Percentiles rank a stretch among this genome's conserved stretches.
Conservation (phyloP, 2,797 vertebrate species). For the Acanthurus leucopareius region DNA sequence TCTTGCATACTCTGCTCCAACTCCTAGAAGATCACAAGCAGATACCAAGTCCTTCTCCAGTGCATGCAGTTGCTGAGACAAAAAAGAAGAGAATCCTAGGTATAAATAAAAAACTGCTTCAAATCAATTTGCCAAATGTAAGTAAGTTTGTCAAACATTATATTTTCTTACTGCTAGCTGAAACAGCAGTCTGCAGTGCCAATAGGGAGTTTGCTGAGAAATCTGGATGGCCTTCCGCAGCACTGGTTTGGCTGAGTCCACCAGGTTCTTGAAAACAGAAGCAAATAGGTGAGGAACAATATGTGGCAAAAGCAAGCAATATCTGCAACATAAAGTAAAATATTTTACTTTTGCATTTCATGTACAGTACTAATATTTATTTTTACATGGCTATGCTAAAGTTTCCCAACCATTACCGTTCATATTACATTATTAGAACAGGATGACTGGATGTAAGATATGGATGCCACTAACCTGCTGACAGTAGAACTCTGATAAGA, state of each 20-base stretch:
- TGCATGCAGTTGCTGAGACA: constrained; percentile 91
- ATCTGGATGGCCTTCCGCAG: constrained; percentile 95
- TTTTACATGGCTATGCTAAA: not conserved
- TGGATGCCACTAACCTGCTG: constrained; percentile 86
- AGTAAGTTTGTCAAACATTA: not conserved
- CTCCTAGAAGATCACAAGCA: constrained; percentile 92
- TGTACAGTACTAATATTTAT: not conserved
- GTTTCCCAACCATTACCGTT: not conserved
- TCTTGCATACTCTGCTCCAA: constrained; percentile 93
- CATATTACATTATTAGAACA: not conserved
- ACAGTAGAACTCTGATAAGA: constrained; percentile 93
- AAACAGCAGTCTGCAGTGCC: constrained; percentile 95
- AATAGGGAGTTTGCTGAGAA: constrained; percentile 94
- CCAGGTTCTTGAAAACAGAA: constrained; percentile 86
- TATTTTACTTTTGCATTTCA: not conserved
- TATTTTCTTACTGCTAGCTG: constrained; percentile 89
- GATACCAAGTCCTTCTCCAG: constrained; percentile 95
- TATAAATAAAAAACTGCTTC: not conserved
- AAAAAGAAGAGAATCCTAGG: not conserved
- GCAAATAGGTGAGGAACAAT: not conserved
- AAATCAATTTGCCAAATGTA: not conserved
- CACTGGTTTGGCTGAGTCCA: constrained; percentile 94
- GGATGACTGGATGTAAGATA: too few species aligned
- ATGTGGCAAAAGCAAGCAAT: not conserved
- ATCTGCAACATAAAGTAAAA: not conserved